Conservation (phyloP, 2,888 invertebrate genomes). For the Corythucha ciliata region DNA sequence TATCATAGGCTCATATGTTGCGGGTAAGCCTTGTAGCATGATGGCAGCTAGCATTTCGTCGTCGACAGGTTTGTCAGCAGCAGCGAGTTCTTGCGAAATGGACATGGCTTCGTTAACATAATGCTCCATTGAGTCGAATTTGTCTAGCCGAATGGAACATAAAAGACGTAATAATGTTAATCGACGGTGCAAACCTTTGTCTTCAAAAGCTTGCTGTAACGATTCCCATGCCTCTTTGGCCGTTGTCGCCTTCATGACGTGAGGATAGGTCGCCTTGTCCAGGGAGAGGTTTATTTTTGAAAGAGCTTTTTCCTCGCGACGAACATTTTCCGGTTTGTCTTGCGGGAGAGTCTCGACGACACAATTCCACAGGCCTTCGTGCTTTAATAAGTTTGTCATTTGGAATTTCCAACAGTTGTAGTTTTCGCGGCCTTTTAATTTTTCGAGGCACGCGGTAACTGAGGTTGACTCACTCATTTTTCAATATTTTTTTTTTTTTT, state of each 20-base stretch:
- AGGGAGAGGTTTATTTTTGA: slow-evolving; percentile 3
- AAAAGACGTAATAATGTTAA: not conserved
- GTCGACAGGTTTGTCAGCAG: slow-evolving; percentile 1
- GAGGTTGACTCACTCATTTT: no score
- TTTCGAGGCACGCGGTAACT: no score
- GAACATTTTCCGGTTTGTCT: not conserved
- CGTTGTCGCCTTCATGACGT: not conserved
- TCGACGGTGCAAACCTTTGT: slow-evolving; percentile 2
- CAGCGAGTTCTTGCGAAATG: not conserved
- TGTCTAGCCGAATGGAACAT: not conserved
- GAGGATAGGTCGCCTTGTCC: slow-evolving; percentile 6
- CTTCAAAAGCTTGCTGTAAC: slow-evolving; percentile 12
- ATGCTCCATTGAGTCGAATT: slow-evolving; percentile 8
- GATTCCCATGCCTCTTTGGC: slow-evolving; percentile 15
- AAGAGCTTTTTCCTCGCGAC: slow-evolving; percentile 14
- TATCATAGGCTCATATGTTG: not conserved
- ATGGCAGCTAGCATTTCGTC: slow-evolving; percentile 12
- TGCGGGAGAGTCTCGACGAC: not conserved
- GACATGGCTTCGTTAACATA: slow-evolving; percentile 17
- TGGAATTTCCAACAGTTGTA: slow-evolving; percentile 15
- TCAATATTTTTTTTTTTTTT: no score
- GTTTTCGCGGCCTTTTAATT: slow-evolving; percentile 9
- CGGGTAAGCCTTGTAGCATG: slow-evolving; percentile 12
- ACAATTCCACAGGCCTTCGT: not conserved
- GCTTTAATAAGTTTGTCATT: slow-evolving; percentile 3